Percentiles rank a stretch among this genome's conserved stretches.
Evolutionary conservation across 2,113 vertebrate species (phyloP).

Genomic region (Rhadina sibilatrix): DNA sequence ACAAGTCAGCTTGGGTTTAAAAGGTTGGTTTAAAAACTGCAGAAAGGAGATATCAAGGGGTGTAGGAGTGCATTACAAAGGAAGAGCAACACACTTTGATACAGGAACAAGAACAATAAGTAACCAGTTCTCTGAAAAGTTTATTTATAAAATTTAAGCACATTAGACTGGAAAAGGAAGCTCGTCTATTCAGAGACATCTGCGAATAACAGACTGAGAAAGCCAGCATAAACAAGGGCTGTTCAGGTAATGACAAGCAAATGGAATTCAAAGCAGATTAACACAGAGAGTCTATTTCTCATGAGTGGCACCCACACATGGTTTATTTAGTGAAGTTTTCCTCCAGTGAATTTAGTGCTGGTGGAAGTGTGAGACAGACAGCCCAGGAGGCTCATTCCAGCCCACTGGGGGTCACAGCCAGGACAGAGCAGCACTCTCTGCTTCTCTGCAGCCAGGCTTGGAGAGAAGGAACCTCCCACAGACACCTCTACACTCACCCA

Average conservation of each 20-base stretch:
- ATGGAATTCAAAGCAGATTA: slow-evolving; percentile 10
- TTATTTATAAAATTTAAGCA: not conserved
- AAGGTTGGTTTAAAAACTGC: not conserved
- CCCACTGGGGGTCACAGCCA: rapidly evolving
- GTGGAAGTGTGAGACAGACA: not conserved
- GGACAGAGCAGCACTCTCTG: not conserved
- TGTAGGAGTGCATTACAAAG: not conserved
- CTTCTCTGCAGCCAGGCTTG: not conserved
- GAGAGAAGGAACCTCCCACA: not conserved
- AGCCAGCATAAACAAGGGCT: slow-evolving; percentile 21
- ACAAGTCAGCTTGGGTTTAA: not conserved
- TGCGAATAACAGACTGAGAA: not conserved
- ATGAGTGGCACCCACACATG: not conserved
- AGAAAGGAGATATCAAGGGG: not conserved
- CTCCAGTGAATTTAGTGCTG: not conserved
- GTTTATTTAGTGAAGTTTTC: not conserved
- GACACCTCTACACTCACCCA: rapidly evolving
- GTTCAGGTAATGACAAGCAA: slow-evolving; percentile 42
- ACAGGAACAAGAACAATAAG: not conserved
- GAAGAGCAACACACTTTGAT: not conserved
- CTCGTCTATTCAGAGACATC: not conserved
- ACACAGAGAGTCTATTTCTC: not conserved
- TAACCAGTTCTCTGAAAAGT: not conserved
- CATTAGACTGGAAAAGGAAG: not conserved
- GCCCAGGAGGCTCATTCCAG: not conserved